A percentile compares a stretch with the other conserved stretches of the same genome.
Evolutionary conservation across 2,113 vertebrate species (phyloP).

Genomic region (Hystrix cristata): DNA sequence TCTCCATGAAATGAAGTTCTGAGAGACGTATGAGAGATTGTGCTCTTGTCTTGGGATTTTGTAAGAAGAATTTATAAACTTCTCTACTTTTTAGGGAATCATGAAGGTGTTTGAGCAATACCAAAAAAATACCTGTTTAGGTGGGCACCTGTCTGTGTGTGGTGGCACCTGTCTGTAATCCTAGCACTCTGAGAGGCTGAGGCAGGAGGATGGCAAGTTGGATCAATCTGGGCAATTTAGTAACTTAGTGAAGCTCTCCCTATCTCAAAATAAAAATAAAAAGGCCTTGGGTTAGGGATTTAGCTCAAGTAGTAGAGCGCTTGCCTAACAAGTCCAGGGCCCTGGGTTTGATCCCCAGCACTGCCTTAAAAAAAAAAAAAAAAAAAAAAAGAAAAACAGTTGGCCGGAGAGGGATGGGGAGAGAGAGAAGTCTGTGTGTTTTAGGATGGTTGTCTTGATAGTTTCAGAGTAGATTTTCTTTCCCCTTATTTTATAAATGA

Average conservation of each 20-base stretch:
- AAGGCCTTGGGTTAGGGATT: background rate
- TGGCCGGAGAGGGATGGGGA: no score
- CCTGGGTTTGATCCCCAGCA: background rate
- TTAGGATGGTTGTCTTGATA: constrained; percentile 3
- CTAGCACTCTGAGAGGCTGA: background rate
- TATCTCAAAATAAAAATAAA: background rate
- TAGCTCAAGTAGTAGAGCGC: background rate
- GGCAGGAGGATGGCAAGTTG: background rate
- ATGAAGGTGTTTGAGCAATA: background rate
- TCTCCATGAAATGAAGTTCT: constrained; percentile 14
- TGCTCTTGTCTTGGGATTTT: background rate
- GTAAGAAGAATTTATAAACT: background rate
- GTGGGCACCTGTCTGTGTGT: background rate
- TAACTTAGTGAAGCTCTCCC: background rate
- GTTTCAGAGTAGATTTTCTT: background rate
- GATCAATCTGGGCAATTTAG: no score
- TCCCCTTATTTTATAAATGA: constrained; percentile 15
- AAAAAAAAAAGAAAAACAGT: no score
- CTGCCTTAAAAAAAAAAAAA: background rate
- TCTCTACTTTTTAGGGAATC: background rate
- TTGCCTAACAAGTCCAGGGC: background rate
- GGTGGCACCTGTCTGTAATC: background rate
- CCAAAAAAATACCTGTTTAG: background rate
- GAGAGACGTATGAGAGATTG: background rate
- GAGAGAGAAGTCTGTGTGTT: background rate